Evolutionary conservation across 2,113 vertebrate species (phyloP).

Genomic region (Brachionichthys hirsutus): DNA sequence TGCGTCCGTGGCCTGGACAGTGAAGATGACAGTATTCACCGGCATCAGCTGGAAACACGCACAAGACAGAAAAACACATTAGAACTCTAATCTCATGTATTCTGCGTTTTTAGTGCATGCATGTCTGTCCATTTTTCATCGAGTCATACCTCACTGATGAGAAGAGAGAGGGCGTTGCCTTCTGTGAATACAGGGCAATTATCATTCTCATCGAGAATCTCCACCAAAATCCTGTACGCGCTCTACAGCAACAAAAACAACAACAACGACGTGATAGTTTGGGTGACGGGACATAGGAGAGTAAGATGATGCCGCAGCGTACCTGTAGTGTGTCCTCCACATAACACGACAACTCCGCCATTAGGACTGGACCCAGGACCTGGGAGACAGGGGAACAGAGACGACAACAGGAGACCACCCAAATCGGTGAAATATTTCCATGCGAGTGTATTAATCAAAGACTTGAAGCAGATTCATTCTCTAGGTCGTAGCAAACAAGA

Average conservation of each 20-base stretch:
- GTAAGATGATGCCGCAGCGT: not conserved
- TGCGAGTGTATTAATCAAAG: too few species aligned
- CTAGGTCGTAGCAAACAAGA: too few species aligned
- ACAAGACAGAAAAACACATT: not conserved
- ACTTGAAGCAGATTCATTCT: too few species aligned
- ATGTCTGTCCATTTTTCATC: not conserved
- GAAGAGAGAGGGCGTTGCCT: conserved; percentile 57
- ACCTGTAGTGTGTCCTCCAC: conserved; percentile 72
- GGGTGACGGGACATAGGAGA: not conserved
- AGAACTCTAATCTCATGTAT: not conserved
- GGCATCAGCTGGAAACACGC: conserved; percentile 70
- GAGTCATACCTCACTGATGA: conserved; percentile 76
- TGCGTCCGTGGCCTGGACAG: conserved; percentile 76
- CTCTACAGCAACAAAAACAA: conserved; percentile 49
- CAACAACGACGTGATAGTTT: not conserved
- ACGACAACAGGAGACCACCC: not conserved
- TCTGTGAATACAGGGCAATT: conserved; percentile 79
- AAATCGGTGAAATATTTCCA: not conserved
- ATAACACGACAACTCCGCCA: conserved; percentile 69
- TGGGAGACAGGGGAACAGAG: conserved; percentile 28
- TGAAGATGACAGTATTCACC: conserved; percentile 80
- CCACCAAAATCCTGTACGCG: conserved; percentile 77
- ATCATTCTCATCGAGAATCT: conserved; percentile 83
- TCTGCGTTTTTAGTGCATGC: not conserved
- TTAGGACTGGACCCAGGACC: conserved; percentile 67